Evolutionary conservation across 2,113 vertebrate species (phyloP).

Genomic region (Carettochelys insculpta): DNA sequence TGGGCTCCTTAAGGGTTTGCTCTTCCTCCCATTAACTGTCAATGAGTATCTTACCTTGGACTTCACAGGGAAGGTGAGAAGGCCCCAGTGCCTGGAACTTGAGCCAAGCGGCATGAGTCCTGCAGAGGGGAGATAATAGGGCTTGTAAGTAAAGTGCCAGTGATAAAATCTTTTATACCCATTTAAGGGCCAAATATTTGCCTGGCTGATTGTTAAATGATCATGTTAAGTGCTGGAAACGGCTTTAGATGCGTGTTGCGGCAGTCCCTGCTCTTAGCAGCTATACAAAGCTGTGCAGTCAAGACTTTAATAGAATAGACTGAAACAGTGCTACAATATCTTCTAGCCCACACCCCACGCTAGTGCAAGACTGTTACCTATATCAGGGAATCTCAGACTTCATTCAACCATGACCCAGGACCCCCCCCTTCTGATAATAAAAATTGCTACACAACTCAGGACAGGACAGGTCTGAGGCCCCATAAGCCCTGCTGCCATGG

Average conservation of each 20-base stretch:
- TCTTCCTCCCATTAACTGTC: conserved; percentile 29
- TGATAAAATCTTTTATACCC: neutral
- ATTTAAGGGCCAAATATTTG: neutral
- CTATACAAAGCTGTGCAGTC: conserved; percentile 28
- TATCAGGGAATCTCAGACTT: too few species aligned
- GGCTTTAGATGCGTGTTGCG: neutral
- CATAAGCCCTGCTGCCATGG: too few species aligned
- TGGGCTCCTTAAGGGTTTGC: neutral
- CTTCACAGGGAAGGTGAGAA: neutral
- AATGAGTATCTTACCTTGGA: neutral
- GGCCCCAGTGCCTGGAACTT: conserved; percentile 17
- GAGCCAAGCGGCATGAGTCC: neutral
- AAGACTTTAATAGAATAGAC: conserved; percentile 16
- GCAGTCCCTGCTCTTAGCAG: neutral
- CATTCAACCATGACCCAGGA: too few species aligned
- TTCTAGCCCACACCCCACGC: neutral
- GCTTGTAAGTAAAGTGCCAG: neutral
- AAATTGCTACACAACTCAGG: too few species aligned
- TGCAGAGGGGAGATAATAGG: accelerated
- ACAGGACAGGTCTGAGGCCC: too few species aligned
- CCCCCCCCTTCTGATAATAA: too few species aligned
- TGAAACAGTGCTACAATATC: neutral
- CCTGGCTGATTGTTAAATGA: conserved; percentile 1
- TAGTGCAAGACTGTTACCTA: neutral
- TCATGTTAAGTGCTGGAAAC: neutral